Conservation (phyloP, 2,113 vertebrate species). For the Halcyon malimbica region DNA sequence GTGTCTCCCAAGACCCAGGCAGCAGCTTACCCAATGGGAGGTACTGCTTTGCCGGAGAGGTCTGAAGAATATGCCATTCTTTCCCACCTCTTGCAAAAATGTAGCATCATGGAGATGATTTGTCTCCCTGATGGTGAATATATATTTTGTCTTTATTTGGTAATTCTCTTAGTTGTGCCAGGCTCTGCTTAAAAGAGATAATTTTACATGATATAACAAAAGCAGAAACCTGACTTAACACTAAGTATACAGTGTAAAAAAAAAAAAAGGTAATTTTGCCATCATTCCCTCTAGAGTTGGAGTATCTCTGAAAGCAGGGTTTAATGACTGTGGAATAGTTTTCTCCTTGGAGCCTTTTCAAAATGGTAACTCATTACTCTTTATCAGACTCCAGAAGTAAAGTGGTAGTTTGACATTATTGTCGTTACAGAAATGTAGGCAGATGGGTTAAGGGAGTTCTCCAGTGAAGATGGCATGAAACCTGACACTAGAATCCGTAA, state of each 20-base stretch:
- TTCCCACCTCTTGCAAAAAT: not conserved
- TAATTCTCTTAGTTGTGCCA: not conserved
- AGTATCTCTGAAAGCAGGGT: not conserved
- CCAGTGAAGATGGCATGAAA: not conserved
- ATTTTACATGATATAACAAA: not conserved
- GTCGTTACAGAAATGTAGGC: not conserved
- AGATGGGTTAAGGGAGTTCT: constrained; percentile 5
- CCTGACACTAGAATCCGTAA: not conserved
- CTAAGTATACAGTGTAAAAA: not conserved
- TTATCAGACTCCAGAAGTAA: not conserved
- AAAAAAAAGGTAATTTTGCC: not conserved
- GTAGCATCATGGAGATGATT: not conserved
- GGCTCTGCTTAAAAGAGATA: not conserved
- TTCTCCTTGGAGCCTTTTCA: constrained; percentile 17
- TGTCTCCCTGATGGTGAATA: not conserved
- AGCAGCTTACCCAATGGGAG: fast-evolving
- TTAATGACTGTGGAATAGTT: not conserved
- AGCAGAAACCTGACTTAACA: not conserved
- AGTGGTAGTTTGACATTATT: not conserved
- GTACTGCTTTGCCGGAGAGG: not conserved
- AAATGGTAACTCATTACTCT: not conserved
- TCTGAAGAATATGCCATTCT: not conserved
- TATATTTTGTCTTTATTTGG: not conserved
- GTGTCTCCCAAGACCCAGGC: not conserved
- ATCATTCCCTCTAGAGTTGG: not conserved